These are phyloP conservation scores for Rhabdomys dilectus DNA, from an alignment of 2,113 vertebrate genomes.

Conservation along the genomic window DNA sequence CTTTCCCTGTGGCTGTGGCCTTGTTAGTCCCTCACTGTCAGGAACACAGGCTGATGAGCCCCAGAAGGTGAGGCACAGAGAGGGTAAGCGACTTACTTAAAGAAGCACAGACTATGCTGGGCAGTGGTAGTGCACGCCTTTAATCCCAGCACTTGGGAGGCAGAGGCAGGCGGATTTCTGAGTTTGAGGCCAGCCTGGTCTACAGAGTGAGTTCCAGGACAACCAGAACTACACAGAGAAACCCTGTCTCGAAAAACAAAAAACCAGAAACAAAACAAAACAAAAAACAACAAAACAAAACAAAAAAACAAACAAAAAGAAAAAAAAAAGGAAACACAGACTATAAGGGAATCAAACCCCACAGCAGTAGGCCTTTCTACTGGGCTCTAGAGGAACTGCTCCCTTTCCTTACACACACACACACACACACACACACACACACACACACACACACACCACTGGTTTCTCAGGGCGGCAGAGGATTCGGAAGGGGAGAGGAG, in stretches of 20 bases:
- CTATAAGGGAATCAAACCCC: neutral
- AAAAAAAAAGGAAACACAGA: constrained; percentile 47
- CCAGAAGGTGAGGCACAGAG: neutral
- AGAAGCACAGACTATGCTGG: constrained; percentile 18
- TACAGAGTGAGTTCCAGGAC: no score
- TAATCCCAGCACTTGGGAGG: no score
- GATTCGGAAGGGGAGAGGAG: neutral
- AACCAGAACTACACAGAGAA: no score
- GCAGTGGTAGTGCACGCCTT: no score
- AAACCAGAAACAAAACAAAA: no score
- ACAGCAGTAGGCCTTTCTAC: neutral
- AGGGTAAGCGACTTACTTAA: neutral
- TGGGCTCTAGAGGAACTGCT: neutral
- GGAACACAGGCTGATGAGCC: neutral
- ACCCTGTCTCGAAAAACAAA: no score
- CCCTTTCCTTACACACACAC: no score
- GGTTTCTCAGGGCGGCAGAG: neutral
- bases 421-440: neutral
- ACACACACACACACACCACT: neutral
- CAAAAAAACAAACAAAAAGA: no score
- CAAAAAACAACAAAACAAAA: no score
- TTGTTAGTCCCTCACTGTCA: neutral
- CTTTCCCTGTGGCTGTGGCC: neutral
- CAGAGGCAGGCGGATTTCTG: no score
- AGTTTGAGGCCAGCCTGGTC: no score